These are phyloP conservation scores for human DNA, from an alignment of 2,113 vertebrate species.

Conservation along the genomic window DNA sequence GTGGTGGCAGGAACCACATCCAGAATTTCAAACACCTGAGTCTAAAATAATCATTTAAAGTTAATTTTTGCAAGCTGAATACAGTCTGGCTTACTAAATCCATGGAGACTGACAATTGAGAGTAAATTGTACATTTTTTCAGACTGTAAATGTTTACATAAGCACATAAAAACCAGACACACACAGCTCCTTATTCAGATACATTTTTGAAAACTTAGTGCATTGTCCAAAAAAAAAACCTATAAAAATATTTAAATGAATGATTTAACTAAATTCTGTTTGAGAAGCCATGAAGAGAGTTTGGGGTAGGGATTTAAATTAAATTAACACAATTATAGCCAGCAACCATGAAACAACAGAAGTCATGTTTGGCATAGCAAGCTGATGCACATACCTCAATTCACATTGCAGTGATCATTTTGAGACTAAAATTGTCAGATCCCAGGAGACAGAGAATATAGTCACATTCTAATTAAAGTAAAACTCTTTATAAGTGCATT, in stretches of 20 bases:
- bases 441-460: not conserved
- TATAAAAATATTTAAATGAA: not conserved
- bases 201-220: not conserved
- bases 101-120: not conserved
- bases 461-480: not conserved
- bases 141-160: not conserved
- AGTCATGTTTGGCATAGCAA: not conserved
- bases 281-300: not conserved
- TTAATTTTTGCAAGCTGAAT: not conserved
- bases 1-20: not conserved
- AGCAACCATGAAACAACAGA: not conserved
- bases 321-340: not conserved
- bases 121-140: not conserved
- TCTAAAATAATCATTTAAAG: not conserved
- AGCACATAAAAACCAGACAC: not conserved
- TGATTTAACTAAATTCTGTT: not conserved
- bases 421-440: not conserved
- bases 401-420: not conserved
- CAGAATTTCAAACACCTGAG: not conserved
- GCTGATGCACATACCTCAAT: not conserved
- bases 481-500: not conserved
- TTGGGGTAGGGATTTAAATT: not conserved
- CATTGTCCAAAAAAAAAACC: not conserved
- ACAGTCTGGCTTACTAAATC: not conserved
- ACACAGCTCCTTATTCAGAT: not conserved